Conservation (phyloP, 92 coral and sea anemone genomes). For the Hydrozoanthus gracilis region DNA sequence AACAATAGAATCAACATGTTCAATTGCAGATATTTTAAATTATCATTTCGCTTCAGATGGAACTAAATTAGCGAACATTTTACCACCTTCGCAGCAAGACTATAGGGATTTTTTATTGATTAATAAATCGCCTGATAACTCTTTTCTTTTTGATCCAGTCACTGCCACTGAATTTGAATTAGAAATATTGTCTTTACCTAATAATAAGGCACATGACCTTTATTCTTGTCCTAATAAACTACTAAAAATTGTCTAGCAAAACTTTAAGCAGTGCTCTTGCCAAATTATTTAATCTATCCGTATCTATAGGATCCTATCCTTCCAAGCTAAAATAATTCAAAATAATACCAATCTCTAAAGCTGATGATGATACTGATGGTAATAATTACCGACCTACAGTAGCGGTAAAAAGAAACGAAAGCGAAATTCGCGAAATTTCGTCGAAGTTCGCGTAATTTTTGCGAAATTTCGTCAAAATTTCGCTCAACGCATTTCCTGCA, state of each 20-base stretch:
- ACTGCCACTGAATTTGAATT: conserved; percentile 18
- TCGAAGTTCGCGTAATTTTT: no score
- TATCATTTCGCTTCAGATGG: conserved; percentile 47
- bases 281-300: conserved; percentile 15
- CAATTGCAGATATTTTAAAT: conserved; percentile 45
- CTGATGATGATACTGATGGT: conserved; percentile 36
- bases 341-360: conserved; percentile 36
- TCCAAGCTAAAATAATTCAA: conserved; percentile 40
- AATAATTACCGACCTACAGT: conserved; percentile 44
- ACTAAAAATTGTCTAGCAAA: conserved; percentile 18
- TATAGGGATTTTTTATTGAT: not conserved
- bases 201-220: no score
- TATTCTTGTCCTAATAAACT: conserved; percentile 28
- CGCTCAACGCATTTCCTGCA: no score
- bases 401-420: no score
- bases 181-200: no score
- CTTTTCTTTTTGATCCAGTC: conserved; percentile 39
- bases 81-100: conserved; percentile 41
- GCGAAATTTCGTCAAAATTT: no score
- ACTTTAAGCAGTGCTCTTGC: conserved; percentile 16
- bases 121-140: conserved; percentile 15
- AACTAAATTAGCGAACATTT: conserved; percentile 38
- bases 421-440: no score
- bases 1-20: conserved; percentile 24
- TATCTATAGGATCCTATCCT: conserved; percentile 28